A percentile compares a stretch with the other conserved stretches of the same genome.
Conservation (phyloP, 2,888 invertebrate genomes). For the Mesoligia furuncula region DNA sequence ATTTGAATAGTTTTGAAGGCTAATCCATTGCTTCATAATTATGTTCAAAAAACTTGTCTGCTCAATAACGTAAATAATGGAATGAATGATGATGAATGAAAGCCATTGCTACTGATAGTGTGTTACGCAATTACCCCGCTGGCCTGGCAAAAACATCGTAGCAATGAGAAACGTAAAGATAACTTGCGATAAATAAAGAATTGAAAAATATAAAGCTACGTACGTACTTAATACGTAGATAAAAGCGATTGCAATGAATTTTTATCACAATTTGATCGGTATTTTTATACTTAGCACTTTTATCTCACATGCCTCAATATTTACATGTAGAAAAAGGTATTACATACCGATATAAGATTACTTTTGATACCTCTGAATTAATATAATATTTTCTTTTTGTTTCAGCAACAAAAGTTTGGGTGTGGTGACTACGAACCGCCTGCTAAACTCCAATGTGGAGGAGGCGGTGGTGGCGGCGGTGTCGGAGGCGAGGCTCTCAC, state of each 20-base stretch:
- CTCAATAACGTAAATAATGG: background rate
- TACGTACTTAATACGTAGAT: slow-evolving; percentile 1
- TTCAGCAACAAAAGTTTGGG: slow-evolving; percentile 96
- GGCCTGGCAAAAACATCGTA: slow-evolving; percentile 14
- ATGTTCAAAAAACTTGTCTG: too few species aligned
- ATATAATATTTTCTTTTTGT: slow-evolving; percentile 73
- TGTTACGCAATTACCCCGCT: too few species aligned
- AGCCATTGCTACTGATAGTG: background rate
- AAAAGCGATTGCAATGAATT: slow-evolving; percentile 36
- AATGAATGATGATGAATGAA: background rate
- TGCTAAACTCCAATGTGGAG: slow-evolving; percentile 92
- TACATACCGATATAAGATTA: slow-evolving; percentile 23
- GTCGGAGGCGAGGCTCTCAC: slow-evolving; percentile 89
- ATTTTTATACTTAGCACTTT: slow-evolving; percentile 49
- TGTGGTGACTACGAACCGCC: slow-evolving; percentile 94
- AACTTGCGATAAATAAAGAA: slow-evolving; percentile 22
- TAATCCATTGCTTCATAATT: too few species aligned
- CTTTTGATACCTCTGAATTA: background rate
- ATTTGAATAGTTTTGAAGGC: too few species aligned
- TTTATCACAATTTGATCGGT: slow-evolving; percentile 52
- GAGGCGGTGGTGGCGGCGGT: slow-evolving; percentile 79
- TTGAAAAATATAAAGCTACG: slow-evolving; percentile 24
- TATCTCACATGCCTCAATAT: slow-evolving; percentile 46
- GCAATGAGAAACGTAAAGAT: slow-evolving; percentile 21
- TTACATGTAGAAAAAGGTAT: slow-evolving; percentile 34